Conservation (phyloP, 2,888 invertebrate genomes). For the Hydrotaea cyrtoneurina region DNA sequence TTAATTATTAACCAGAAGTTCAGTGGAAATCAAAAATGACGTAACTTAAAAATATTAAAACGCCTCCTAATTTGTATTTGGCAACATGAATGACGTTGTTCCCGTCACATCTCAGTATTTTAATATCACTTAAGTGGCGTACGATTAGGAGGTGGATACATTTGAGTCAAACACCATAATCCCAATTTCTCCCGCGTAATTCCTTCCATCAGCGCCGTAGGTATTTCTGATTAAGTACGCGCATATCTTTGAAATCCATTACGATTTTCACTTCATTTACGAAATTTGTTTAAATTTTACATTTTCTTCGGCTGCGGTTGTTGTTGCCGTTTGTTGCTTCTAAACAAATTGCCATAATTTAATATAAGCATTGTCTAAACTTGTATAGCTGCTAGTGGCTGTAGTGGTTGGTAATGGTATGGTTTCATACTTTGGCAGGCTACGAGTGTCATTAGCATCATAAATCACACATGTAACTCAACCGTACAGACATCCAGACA, state of each 20-base stretch:
- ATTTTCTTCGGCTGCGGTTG: slow-evolving; percentile 24
- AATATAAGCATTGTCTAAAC: slow-evolving; percentile 68
- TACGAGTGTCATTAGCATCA: slow-evolving; percentile 78
- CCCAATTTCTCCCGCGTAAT: background rate
- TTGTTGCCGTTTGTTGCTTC: slow-evolving; percentile 57
- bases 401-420: slow-evolving; percentile 50
- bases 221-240: slow-evolving; percentile 30
- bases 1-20: no score
- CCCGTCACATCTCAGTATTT: no score
- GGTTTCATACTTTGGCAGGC: slow-evolving; percentile 43
- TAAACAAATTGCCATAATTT: slow-evolving; percentile 70
- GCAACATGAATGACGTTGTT: no score
- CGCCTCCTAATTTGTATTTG: no score
- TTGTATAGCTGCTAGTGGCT: slow-evolving; percentile 68
- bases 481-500: slow-evolving; percentile 61
- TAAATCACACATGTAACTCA: slow-evolving; percentile 74
- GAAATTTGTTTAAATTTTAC: slow-evolving; percentile 35
- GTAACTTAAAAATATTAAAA: no score
- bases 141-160: background rate
- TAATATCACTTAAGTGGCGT: background rate
- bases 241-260: slow-evolving; percentile 25
- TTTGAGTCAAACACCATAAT: background rate
- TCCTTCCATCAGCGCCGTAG: background rate
- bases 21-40: no score
- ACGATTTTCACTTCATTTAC: slow-evolving; percentile 38